phyloP scores from a whole-genome alignment of 2,888 invertebrate species.

The Diaperis boleti region DNA sequence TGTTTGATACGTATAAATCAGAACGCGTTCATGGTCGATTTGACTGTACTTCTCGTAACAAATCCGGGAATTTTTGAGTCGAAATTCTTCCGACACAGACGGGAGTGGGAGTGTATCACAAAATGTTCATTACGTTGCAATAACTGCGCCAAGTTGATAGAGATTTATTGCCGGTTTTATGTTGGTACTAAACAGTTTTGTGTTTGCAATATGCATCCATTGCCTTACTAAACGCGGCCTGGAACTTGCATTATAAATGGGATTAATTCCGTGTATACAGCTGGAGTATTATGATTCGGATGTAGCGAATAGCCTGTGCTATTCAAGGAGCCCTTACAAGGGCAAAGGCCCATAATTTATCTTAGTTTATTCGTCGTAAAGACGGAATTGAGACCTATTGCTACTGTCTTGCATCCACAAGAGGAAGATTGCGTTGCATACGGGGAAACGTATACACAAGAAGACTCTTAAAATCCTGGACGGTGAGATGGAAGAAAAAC shows the following conservation, averaged over 20 bases:
- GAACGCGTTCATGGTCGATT: conserved; percentile 41
- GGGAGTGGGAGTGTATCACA: neutral
- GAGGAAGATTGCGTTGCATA: conserved; percentile 28
- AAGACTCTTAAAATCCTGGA: conserved; percentile 34
- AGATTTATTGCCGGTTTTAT: conserved; percentile 28
- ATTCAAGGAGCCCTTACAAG: conserved; percentile 14
- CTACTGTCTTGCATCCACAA: conserved; percentile 10
- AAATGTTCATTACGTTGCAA: conserved; percentile 1
- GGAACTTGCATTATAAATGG: conserved; percentile 9
- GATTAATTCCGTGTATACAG: conserved; percentile 27
- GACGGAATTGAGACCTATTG: conserved; percentile 36
- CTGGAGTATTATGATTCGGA: conserved; percentile 9
- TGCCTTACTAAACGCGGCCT: conserved; percentile 6
- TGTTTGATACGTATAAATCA: conserved; percentile 62
- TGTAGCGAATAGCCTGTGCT: neutral
- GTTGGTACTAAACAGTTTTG: conserved; percentile 23
- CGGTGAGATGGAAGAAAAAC: conserved; percentile 25
- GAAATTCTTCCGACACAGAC: too few species aligned
- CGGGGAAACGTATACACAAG: conserved; percentile 23
- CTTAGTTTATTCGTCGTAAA: conserved; percentile 27
- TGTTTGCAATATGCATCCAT: conserved; percentile 29
- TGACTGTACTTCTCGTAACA: conserved; percentile 14
- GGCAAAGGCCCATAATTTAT: conserved; percentile 23
- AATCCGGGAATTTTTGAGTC: conserved; percentile 2
- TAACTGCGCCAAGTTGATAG: conserved; percentile 6